These are phyloP conservation scores for Hippocampus comes DNA, from an alignment of 2,113 vertebrate species.

Conservation along the genomic window DNA sequence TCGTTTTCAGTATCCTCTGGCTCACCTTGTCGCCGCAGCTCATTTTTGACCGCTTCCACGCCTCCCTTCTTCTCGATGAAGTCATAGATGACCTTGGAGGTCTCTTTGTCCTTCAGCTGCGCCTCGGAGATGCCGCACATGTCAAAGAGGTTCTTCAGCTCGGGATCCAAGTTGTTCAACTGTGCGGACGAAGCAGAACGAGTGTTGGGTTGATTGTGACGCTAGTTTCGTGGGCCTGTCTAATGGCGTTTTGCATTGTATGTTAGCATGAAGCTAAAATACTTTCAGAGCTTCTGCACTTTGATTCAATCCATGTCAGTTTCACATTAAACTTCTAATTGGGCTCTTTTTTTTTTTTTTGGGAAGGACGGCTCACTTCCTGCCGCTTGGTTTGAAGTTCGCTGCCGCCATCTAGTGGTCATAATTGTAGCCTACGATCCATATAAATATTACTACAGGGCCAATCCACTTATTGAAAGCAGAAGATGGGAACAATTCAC, in stretches of 20 bases:
- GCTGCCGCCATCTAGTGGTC: background rate
- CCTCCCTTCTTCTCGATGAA: conserved; percentile 98
- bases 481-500: conserved; percentile 3
- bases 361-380: too few relatives aligned
- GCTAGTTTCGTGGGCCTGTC: background rate
- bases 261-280: background rate
- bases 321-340: too few relatives aligned
- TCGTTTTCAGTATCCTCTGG: background rate
- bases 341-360: background rate
- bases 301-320: background rate
- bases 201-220: background rate
- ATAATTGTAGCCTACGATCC: too few relatives aligned
- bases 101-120: conserved; percentile 97
- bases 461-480: conserved; percentile 1
- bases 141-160: conserved; percentile 96
- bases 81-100: conserved; percentile 97
- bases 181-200: conserved; percentile 41
- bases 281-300: background rate
- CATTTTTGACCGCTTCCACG: conserved; percentile 95
- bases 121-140: conserved; percentile 96
- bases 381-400: too few relatives aligned
- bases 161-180: conserved; percentile 97
- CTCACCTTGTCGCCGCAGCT: conserved; percentile 90
- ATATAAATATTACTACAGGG: too few relatives aligned
- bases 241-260: background rate